Percentiles rank a stretch among this genome's conserved stretches.
phyloP scores from a whole-genome alignment of 2,797 vertebrate genomes.

The Tadarida brasiliensis region DNA sequence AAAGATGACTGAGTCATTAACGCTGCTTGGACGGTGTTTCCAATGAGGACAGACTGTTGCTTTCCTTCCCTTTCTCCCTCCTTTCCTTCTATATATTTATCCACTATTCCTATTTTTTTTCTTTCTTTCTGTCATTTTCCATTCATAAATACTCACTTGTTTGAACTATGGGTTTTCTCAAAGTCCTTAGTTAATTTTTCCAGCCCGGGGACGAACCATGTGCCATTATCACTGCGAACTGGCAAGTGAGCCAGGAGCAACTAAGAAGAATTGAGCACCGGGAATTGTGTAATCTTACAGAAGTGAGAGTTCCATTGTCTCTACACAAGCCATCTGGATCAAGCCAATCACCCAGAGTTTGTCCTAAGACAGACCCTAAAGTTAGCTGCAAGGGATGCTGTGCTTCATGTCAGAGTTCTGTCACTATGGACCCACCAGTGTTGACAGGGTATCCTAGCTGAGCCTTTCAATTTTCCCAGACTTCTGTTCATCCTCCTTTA shows the following conservation, averaged over 20 bases:
- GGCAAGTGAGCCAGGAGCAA: not conserved
- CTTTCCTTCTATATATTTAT: not conserved
- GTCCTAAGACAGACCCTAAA: not conserved
- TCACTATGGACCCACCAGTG: not conserved
- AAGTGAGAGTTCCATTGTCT: constrained; percentile 6
- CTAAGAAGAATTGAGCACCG: not conserved
- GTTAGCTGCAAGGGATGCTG: not conserved
- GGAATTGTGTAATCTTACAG: not conserved
- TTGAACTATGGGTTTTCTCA: not conserved
- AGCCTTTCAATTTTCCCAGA: not conserved
- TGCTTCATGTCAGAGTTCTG: not conserved
- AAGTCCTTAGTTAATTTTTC: not conserved
- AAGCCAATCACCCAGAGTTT: not conserved
- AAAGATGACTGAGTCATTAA: constrained; percentile 10
- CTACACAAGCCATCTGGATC: not conserved
- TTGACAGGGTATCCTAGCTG: not conserved
- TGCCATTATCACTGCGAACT: not conserved
- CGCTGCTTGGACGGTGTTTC: not conserved
- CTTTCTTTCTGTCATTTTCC: not conserved
- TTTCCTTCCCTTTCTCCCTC: not conserved
- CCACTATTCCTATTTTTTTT: not conserved
- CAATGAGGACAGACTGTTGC: not conserved
- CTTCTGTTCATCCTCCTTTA: not conserved
- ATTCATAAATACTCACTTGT: not conserved
- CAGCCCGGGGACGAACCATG: not conserved